Evolutionary conservation across 2,113 vertebrate genomes (phyloP), one percentile per base, ranked within the genome.

Genomic region (Neogobius melanostomus): DNA sequence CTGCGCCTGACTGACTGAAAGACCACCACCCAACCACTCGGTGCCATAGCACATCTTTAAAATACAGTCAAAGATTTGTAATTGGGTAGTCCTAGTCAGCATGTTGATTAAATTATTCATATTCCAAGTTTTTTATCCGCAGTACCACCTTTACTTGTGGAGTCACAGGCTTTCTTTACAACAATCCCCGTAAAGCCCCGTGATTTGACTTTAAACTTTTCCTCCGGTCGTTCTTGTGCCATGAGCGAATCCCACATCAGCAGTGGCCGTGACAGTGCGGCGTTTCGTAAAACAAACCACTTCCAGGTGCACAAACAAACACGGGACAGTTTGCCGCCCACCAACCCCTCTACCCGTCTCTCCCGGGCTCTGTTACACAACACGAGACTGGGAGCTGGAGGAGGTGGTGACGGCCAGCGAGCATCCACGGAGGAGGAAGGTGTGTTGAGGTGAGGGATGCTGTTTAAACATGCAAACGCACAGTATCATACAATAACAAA

Each of bases 251-350:
- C 46, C 36, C 79, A 69, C 67, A 65, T 79, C 68, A 59, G 51
- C 66, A 57, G 17, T 44, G 63, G 71, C 82, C 59, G 47, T 69
- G 72, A 77, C 64, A 61, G 68, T 72, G 60, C 57, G 56, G 72
- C 77, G 76, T 80, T 86, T 82, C 71, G 8, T 57, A 87, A 88
- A 88, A 84, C 79, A 86, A 91, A 89, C 79, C 77, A 73, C 72
- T 71, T 81, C 88, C 90, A 92, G 91, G 87, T 92, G 90, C 82
- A 87, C 91, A 91, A 91, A 92, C 89, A 91, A 83, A 80, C 83
- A 88, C 42, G 7, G 63, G 62, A 69, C 76, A 67, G 70, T 67
- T 28, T 63, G 72, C 67, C 16, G 16, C 62, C 52, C 8, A 36
- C 28, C 28, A 36, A 36, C 28, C 28, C 28, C 28, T 36, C 28